Evolutionary conservation across 2,113 vertebrate genomes (phyloP).

Genomic region (Passer domesticus): DNA sequence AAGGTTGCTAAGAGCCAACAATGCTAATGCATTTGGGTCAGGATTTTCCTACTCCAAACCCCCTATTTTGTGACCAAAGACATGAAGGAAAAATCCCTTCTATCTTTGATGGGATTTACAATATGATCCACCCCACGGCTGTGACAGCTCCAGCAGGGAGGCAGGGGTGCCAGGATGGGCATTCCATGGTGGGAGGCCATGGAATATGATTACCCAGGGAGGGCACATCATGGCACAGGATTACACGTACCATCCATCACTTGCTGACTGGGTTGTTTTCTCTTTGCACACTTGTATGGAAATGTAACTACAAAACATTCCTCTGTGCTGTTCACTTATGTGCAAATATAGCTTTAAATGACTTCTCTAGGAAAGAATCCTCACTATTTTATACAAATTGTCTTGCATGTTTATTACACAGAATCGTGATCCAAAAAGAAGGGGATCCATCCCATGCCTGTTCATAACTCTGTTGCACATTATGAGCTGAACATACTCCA

Average conservation of each 20-base stretch:
- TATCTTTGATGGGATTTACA: neutral
- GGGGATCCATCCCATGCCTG: constrained; percentile 29
- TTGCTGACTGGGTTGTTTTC: neutral
- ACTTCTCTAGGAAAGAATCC: constrained; percentile 67
- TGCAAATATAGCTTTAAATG: constrained; percentile 44
- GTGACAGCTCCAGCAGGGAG: fast-evolving
- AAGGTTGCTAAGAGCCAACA: neutral
- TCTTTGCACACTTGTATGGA: constrained; percentile 1
- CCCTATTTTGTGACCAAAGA: neutral
- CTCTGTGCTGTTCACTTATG: neutral
- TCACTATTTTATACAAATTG: constrained; percentile 58
- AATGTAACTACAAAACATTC: neutral
- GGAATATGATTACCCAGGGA: neutral
- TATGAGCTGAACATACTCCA: constrained; percentile 36
- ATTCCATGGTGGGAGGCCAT: neutral
- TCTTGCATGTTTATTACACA: constrained; percentile 50
- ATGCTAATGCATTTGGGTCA: neutral
- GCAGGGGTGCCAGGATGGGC: neutral
- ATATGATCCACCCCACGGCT: fast-evolving
- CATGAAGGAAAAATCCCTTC: neutral
- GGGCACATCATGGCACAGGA: neutral
- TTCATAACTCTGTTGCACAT: neutral
- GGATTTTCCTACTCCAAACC: neutral
- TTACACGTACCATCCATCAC: neutral
- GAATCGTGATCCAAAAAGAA: constrained; percentile 42